These are phyloP conservation scores for Anaspis maculata DNA, from an alignment of 2,888 invertebrate genomes.

Conservation along the genomic window DNA sequence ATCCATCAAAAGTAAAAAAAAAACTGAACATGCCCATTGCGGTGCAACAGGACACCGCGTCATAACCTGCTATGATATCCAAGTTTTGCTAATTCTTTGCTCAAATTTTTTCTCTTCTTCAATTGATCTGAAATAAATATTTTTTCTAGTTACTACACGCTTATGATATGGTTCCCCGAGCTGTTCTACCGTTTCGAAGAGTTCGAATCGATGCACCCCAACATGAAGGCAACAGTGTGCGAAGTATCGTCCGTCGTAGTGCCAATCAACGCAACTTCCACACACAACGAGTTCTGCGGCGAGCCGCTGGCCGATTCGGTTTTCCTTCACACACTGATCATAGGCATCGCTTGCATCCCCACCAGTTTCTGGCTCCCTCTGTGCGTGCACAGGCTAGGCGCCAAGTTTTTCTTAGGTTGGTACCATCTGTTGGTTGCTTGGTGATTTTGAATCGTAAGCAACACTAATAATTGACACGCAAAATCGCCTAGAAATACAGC, in stretches of 20 bases:
- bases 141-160: slow-evolving; percentile 69
- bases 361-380: slow-evolving; percentile 72
- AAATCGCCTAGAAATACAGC: too few species aligned
- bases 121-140: too few species aligned
- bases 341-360: slow-evolving; percentile 72
- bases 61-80: too few species aligned
- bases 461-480: too few species aligned
- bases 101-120: too few species aligned
- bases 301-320: slow-evolving; percentile 59
- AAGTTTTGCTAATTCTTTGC: too few species aligned
- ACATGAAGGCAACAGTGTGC: slow-evolving; percentile 64
- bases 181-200: slow-evolving; percentile 76
- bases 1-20: too few species aligned
- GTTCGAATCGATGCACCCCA: slow-evolving; percentile 59
- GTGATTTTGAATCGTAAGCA: too few species aligned
- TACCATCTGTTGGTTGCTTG: too few species aligned
- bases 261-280: slow-evolving; percentile 31
- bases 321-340: slow-evolving; percentile 68
- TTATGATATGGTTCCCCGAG: slow-evolving; percentile 91
- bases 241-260: slow-evolving; percentile 63
- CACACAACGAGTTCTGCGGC: slow-evolving; percentile 52
- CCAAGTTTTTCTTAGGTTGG: slow-evolving; percentile 77
- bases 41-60: too few species aligned
- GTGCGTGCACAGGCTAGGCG: slow-evolving; percentile 70
- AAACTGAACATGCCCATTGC: too few species aligned